phyloP scores from a whole-genome alignment of 2,888 invertebrate species.

The Caenorhabditis japonica region DNA sequence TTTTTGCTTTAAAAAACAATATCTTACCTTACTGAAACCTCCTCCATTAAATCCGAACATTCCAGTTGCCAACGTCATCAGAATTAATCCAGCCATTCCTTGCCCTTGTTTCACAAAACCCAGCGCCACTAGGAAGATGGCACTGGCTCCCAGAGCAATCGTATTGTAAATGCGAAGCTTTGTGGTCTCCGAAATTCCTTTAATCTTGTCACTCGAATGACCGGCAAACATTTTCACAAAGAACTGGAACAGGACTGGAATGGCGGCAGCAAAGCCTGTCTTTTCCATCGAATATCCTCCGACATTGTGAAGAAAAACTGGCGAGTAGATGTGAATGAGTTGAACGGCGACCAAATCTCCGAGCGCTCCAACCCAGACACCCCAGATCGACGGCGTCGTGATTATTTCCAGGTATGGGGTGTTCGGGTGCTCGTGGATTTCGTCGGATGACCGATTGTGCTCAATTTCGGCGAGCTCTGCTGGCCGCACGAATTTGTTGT shows the following conservation, averaged over 20 bases:
- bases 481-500: constrained; percentile 33
- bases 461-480: constrained; percentile 52
- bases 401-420: constrained; percentile 72
- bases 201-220: constrained; percentile 70
- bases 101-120: constrained; percentile 67
- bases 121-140: constrained; percentile 69
- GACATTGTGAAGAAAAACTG: constrained; percentile 62
- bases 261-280: constrained; percentile 75
- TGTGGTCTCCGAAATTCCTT: constrained; percentile 66
- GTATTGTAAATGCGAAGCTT: constrained; percentile 74
- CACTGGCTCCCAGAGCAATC: constrained; percentile 72
- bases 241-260: constrained; percentile 75
- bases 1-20: not conserved
- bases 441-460: constrained; percentile 41
- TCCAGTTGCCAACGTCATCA: constrained; percentile 72
- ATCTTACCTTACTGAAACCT: constrained; percentile 59
- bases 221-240: constrained; percentile 74
- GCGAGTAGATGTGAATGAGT: constrained; percentile 68
- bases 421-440: constrained; percentile 12
- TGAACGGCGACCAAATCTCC: constrained; percentile 76
- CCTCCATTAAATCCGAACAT: constrained; percentile 74
- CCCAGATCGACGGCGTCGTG: constrained; percentile 74
- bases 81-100: constrained; percentile 59
- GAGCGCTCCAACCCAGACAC: constrained; percentile 74
- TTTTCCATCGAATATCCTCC: constrained; percentile 72